Base-by-base conservation (phyloP, 2,113 vertebrate species). In the Bufo gargarizans region DNA sequence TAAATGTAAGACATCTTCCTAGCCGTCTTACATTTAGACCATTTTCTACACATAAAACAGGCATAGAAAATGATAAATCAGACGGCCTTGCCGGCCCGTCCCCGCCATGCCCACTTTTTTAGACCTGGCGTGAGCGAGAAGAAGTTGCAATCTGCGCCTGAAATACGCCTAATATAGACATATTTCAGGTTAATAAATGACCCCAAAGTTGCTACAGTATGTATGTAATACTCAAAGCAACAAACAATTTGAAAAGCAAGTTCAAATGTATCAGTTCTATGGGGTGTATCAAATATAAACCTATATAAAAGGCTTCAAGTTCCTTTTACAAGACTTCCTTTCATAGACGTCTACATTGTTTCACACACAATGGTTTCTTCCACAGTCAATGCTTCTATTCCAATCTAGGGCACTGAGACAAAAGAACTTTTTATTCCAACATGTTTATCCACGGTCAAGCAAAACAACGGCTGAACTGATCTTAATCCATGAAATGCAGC, bases 311-410 rank as follows among this genome's bases (percentile, higher is more conserved):
- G 53, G 56, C 45, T 61, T 43, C 47, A 43, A 81, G 55, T 61
- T 33, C 22, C 12, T 45, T 81, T 33, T 43, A 56, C 77, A 81
- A 78, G 77, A 78, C 50, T 78, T 55, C 14, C 76, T 77, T 56
- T 78, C 49, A 78, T 56, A 22, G 50, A 78, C 77, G 11, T 49
- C 50, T 56, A 78, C 77, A 78, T 78, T 80, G 77, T 58, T 58
- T 80, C 55, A 12, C 3, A 47, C 45, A 83, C 81, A 82, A 83
- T 69, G 20, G 82, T 14, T 11, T 5, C 6, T 83, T 69, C 82
- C 6, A 10, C 20, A 59, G 80, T 43, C 77, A 59, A 56, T 53
- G 20, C 20, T 82, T 47, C 59, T 11, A 82, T 65, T 63, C 12
- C 13, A 10, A 69, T 33, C 77, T 55, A 56, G 16, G 77, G 43